Evolutionary conservation across 2,797 vertebrate species (phyloP), one percentile per base, ranked within the genome.

Genomic region (Chloroceryle inda): DNA sequence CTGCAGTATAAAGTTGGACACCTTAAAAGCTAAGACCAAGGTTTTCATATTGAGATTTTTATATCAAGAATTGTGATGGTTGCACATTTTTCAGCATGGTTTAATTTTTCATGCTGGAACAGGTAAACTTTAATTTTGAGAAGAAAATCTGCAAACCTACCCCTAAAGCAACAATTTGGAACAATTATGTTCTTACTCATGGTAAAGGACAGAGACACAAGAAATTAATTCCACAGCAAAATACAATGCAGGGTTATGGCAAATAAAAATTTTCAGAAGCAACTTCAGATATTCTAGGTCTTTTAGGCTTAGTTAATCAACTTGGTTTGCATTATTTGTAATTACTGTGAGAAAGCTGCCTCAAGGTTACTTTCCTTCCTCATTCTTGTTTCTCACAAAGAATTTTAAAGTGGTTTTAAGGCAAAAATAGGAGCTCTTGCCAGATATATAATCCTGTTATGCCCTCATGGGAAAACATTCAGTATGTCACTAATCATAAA

Each of bases 91-190:
- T 78, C 56, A 88, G 55, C 35, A 58, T 31, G 19, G 21, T 37
- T 91, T 91, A 23, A 31, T 82, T 85, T 95, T 50, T 88, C 35
- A 61, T 52, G 38, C 0, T 7, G 79, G 27, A 94, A 89, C 11
- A 81, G 73, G 80, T 56, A 69, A 77, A 55, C 14, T 67, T 76
- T 47, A 85, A 79, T 72, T 59, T 58, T 40, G 33, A 90, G 40
- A 84, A 42, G 16, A 63, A 89, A 77, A 93, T 80, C 75, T 93
- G 75, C 23, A 91, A 92, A 78, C 33, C 21, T 84, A 66, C 10
- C 55, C 74, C 79, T 77, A 83, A 10, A 91, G 62, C 50, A 88
- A 88, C 68, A 94, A 83, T 91, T 92, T 92, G 85, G 52, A 91
- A 50, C 73, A 89, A 63, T 24, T 59, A 63, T 49, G 42, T 83